phyloP scores from a whole-genome alignment of 2,113 vertebrate genomes.

The Coregonus clupeaformis region DNA sequence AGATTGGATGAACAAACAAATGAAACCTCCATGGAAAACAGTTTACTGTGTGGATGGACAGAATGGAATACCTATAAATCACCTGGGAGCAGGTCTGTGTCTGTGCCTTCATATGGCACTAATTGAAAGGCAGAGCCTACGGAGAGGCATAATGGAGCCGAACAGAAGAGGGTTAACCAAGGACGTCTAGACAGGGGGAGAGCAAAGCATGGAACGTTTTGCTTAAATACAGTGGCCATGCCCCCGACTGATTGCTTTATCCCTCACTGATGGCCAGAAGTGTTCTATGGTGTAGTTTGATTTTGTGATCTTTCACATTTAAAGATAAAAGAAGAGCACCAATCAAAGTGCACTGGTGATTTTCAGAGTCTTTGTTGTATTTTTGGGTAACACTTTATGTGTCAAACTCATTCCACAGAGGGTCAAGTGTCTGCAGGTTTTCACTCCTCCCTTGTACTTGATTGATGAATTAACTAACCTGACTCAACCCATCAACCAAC shows the following conservation, averaged over 20 bases:
- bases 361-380: not conserved
- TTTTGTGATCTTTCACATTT: slow-evolving; percentile 18
- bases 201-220: slow-evolving; percentile 31
- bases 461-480: too few species aligned
- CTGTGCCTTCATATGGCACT: slow-evolving; percentile 8
- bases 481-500: too few species aligned
- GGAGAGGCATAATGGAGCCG: not conserved
- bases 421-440: too few species aligned
- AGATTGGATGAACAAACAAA: not conserved
- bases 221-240: slow-evolving; percentile 49
- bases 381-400: not conserved
- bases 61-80: slow-evolving; percentile 19
- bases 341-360: not conserved
- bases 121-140: not conserved
- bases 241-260: slow-evolving; percentile 10
- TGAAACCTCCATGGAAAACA: slow-evolving; percentile 8
- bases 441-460: too few species aligned
- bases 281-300: slow-evolving; percentile 13
- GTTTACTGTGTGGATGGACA: not conserved
- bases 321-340: slow-evolving; percentile 9
- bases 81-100: slow-evolving; percentile 11
- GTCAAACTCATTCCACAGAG: too few species aligned
- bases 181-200: slow-evolving; percentile 18
- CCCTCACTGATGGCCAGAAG: slow-evolving; percentile 6
- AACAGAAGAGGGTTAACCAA: slow-evolving; percentile 9